These are phyloP conservation scores for Sminthurinus aureus DNA, from an alignment of 2,888 invertebrate genomes.

Conservation along the genomic window DNA sequence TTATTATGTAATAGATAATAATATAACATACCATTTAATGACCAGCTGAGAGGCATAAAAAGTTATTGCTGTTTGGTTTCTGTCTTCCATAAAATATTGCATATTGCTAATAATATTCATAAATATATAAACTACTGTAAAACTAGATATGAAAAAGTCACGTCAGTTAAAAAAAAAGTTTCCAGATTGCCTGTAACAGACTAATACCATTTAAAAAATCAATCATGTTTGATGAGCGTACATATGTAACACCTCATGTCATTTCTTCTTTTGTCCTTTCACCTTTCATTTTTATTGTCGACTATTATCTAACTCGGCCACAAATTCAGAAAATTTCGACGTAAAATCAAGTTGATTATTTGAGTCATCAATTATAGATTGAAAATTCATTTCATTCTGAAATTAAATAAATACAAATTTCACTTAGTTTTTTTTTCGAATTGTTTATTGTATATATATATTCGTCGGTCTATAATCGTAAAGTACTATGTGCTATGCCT, in stretches of 20 bases:
- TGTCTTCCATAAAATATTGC: background rate
- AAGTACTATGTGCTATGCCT: no score
- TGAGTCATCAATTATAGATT: conserved; percentile 51
- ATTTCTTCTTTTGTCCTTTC: conserved; percentile 2
- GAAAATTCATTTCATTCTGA: conserved; percentile 52
- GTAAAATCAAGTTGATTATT: conserved; percentile 51
- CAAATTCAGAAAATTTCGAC: conserved; percentile 45
- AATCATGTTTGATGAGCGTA: no score
- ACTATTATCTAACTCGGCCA: conserved; percentile 34
- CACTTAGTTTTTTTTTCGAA: background rate
- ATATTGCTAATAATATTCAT: background rate
- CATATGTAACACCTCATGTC: background rate
- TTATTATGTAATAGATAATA: background rate
- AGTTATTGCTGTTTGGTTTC: conserved; percentile 29
- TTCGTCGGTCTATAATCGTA: no score
- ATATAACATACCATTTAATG: background rate
- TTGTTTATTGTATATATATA: background rate
- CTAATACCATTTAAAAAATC: background rate
- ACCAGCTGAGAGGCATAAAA: conserved; percentile 17
- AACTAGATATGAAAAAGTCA: background rate
- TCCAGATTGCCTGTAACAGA: conserved; percentile 24
- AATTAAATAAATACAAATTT: background rate
- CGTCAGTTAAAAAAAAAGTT: conserved; percentile 27
- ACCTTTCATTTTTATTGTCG: conserved; percentile 32
- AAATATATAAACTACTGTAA: background rate